phyloP scores from a whole-genome alignment of 2,113 vertebrate species.

The Amblyornis subalaris region DNA sequence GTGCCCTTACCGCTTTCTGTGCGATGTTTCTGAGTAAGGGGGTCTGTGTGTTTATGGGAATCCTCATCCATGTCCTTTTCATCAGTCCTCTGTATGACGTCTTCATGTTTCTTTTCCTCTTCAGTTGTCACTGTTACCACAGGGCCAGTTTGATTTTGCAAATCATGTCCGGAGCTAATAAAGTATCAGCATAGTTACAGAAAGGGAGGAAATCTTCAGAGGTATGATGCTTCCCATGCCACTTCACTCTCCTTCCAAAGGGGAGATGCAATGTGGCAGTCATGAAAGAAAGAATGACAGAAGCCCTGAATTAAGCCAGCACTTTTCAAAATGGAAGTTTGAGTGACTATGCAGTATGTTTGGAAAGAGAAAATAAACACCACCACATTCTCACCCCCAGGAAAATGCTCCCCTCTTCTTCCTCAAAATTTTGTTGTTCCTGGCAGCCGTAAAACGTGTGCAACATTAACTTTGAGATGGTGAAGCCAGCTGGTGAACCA shows the following conservation, averaged over 20 bases:
- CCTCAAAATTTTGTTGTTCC: neutral
- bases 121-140: neutral
- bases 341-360: neutral
- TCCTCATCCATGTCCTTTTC: neutral
- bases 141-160: neutral
- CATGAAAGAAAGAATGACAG: neutral
- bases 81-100: neutral
- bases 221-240: neutral
- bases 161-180: neutral
- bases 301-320: neutral
- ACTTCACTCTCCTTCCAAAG: neutral
- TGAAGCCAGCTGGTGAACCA: neutral
- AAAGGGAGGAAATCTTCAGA: neutral
- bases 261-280: neutral
- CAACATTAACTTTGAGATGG: neutral
- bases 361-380: neutral
- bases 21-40: neutral
- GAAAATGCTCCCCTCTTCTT: neutral
- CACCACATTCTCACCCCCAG: rapidly evolving
- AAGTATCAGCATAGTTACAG: neutral
- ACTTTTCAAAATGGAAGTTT: neutral
- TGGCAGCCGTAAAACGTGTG: neutral
- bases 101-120: neutral
- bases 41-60: neutral
- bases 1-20: neutral